Conservation (phyloP, 2,888 invertebrate genomes). For the Acanthosepion esculentum region DNA sequence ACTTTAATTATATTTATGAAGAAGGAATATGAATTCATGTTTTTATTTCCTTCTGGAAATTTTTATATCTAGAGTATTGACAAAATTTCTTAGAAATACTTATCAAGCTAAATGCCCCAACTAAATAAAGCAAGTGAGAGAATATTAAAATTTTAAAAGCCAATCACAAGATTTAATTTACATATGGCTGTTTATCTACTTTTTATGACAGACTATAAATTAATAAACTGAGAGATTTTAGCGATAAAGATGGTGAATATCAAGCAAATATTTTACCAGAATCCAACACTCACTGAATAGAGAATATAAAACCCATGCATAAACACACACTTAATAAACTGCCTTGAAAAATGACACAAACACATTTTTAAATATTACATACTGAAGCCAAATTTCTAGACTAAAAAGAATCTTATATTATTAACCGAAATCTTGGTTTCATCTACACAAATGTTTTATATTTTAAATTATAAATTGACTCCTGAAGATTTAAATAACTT, state of each 20-base stretch:
- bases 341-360: background rate
- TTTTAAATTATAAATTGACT: too few species aligned
- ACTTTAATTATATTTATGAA: background rate
- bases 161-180: slow-evolving; percentile 15
- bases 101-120: background rate
- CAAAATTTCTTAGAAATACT: background rate
- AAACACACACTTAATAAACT: background rate
- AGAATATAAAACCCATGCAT: background rate
- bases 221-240: background rate
- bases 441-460: background rate
- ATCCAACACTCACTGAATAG: background rate
- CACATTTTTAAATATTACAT: background rate
- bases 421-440: background rate
- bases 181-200: background rate
- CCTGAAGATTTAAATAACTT: too few species aligned
- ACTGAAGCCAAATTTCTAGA: background rate
- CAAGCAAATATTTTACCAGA: background rate
- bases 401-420: background rate
- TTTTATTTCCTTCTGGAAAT: background rate
- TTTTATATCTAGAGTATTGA: background rate
- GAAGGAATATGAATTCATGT: background rate
- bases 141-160: too few species aligned
- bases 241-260: background rate
- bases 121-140: background rate
- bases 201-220: background rate